Conservation (phyloP, 2,113 vertebrate species). For the Rhabdornis inornatus region DNA sequence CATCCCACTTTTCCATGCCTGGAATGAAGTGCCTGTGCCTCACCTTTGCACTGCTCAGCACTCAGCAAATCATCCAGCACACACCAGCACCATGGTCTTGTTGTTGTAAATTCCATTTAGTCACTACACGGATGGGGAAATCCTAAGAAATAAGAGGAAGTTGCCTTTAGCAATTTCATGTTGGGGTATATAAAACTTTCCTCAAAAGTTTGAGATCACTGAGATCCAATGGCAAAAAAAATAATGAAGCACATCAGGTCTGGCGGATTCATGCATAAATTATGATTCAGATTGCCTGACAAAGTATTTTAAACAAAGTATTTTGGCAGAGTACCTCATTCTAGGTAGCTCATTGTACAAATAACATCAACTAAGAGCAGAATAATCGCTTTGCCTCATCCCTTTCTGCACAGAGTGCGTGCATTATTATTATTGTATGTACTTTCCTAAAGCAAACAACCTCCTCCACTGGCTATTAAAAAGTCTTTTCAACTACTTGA, state of each 20-base stretch:
- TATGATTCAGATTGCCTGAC: background rate
- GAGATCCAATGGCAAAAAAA: background rate
- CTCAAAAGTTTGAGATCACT: background rate
- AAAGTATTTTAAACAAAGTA: background rate
- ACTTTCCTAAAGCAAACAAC: background rate
- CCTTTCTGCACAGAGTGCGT: background rate
- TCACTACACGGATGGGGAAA: background rate
- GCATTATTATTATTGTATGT: background rate
- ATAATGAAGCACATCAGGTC: background rate
- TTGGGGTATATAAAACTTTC: background rate
- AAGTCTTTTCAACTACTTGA: background rate
- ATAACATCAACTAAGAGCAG: background rate
- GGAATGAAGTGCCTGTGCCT: background rate
- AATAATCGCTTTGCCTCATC: background rate
- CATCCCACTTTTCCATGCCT: background rate
- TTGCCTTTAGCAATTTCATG: background rate
- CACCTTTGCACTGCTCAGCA: background rate
- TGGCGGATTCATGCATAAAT: background rate
- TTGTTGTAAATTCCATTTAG: background rate
- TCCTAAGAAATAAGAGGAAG: background rate
- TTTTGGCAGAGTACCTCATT: background rate
- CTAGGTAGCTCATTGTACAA: background rate
- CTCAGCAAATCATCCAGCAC: background rate
- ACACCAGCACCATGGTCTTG: accelerated
- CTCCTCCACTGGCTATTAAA: background rate